Conservation (phyloP, 2,797 vertebrate genomes). For the Chlorospingus semifuscus region DNA sequence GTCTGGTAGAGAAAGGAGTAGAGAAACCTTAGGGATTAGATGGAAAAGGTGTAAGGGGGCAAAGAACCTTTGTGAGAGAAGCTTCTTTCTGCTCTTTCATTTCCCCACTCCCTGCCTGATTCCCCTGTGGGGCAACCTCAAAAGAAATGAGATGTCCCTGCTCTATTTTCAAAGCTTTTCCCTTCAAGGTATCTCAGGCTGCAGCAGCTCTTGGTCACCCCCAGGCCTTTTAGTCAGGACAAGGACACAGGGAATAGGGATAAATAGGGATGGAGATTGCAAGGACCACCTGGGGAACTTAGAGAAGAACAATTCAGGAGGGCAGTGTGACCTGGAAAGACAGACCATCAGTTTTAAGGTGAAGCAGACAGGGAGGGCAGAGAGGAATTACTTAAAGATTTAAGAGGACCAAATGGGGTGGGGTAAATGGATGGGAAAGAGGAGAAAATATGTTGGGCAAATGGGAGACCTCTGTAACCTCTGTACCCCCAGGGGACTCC, state of each 20-base stretch:
- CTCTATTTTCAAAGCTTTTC: background rate
- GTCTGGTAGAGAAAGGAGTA: background rate
- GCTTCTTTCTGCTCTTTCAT: background rate
- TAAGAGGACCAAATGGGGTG: background rate
- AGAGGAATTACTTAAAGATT: background rate
- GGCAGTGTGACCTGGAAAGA: background rate
- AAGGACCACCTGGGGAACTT: background rate
- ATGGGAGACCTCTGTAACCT: background rate
- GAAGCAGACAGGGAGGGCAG: background rate
- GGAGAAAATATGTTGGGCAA: background rate
- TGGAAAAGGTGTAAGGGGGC: background rate
- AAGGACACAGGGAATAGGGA: background rate
- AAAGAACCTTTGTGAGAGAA: background rate
- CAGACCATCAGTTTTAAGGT: background rate
- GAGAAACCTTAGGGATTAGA: background rate
- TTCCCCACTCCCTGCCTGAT: background rate
- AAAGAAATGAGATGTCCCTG: background rate
- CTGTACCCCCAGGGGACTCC: rapidly evolving
- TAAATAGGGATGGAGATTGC: background rate
- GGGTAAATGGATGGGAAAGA: background rate
- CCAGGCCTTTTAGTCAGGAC: background rate
- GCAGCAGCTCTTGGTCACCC: background rate
- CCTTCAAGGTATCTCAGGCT: background rate
- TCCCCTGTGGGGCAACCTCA: background rate
- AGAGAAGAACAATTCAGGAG: background rate